Evolutionary conservation across 2,888 invertebrate genomes (phyloP).

Genomic region (Sialis lutaria): DNA sequence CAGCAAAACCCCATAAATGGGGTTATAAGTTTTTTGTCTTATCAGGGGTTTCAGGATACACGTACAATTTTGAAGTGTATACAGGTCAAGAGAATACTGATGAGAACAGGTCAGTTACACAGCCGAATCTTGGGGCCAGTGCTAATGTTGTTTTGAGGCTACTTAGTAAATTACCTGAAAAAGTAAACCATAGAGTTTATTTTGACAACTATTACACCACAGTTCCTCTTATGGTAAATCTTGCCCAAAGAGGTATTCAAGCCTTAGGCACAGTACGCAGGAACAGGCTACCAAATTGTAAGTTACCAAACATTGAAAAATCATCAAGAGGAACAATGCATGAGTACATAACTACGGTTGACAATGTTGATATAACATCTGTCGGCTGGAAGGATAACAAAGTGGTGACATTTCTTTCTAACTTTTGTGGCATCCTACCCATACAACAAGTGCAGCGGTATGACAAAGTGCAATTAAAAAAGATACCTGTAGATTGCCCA

Average conservation of each 20-base stretch:
- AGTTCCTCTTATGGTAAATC: constrained; percentile 6
- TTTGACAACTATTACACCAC: constrained; percentile 11
- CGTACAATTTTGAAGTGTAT: constrained; percentile 10
- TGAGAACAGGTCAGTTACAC: constrained; percentile 1
- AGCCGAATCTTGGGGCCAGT: constrained; percentile 7
- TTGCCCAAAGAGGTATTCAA: constrained; percentile 7
- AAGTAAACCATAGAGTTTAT: constrained; percentile 8
- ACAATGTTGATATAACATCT: constrained; percentile 8
- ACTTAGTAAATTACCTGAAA: background rate
- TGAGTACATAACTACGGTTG: constrained; percentile 7
- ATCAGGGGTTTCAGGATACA: constrained; percentile 9
- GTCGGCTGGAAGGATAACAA: constrained; percentile 18
- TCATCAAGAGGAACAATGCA: constrained; percentile 9
- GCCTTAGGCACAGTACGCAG: constrained; percentile 8
- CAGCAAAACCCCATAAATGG: constrained; percentile 11
- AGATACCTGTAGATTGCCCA: constrained; percentile 7
- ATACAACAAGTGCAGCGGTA: constrained; percentile 12
- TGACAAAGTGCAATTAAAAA: constrained; percentile 10
- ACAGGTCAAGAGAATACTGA: constrained; percentile 9
- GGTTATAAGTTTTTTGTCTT: constrained; percentile 10
- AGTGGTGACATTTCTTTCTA: constrained; percentile 15
- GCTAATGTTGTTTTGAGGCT: constrained; percentile 6
- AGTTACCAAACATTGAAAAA: no score
- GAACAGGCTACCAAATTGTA: constrained; percentile 12
- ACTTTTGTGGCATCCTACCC: constrained; percentile 15